A percentile compares a stretch with the other conserved stretches of the same genome.
phyloP scores from a whole-genome alignment of 2,888 invertebrate species.

The Reticulitermes lucifugus region DNA sequence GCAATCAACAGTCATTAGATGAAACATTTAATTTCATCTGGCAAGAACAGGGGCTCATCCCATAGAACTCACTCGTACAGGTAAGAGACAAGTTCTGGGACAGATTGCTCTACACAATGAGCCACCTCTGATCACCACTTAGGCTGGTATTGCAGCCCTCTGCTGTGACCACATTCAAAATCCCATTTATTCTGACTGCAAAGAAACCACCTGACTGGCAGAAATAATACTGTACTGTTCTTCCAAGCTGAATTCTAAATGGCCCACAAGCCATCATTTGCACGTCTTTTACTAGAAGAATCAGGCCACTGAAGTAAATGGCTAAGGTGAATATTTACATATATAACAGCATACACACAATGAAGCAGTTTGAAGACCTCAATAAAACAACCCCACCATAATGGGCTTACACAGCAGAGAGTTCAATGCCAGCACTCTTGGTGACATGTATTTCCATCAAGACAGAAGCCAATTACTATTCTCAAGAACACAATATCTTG shows the following conservation, averaged over 20 bases:
- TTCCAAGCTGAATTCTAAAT: not conserved
- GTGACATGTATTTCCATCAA: too few species aligned
- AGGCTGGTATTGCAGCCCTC: not conserved
- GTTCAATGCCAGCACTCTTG: too few species aligned
- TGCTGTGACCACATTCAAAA: not conserved
- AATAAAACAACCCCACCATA: too few species aligned
- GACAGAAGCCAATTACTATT: too few species aligned
- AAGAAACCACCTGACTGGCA: not conserved
- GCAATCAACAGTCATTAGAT: not conserved
- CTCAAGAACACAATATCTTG: too few species aligned
- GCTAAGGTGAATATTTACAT: too few species aligned
- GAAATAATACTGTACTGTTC: not conserved
- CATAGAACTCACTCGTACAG: not conserved
- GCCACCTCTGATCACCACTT: not conserved
- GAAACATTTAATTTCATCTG: not conserved
- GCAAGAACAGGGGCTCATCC: not conserved
- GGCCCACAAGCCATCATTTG: not conserved
- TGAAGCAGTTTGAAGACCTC: too few species aligned
- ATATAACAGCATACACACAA: too few species aligned
- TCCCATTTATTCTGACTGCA: not conserved
- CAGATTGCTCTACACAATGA: not conserved
- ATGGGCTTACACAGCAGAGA: too few species aligned
- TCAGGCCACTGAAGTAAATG: too few species aligned
- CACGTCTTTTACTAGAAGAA: not conserved
- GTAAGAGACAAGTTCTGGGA: not conserved